phyloP scores from a whole-genome alignment of 2,113 vertebrate species.

The Oryzias javanicus region DNA sequence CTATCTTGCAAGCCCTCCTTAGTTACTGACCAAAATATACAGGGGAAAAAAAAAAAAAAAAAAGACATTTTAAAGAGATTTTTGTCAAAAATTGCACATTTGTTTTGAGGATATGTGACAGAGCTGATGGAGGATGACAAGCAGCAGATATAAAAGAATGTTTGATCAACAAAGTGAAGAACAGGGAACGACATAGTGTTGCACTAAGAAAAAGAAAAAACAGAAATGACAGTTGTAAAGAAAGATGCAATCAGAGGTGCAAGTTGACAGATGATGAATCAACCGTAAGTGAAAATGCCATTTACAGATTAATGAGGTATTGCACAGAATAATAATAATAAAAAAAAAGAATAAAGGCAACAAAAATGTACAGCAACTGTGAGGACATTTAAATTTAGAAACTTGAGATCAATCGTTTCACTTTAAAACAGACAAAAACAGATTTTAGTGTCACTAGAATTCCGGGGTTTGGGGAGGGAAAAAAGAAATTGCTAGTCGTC shows the following conservation, averaged over 20 bases:
- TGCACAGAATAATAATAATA: conserved; percentile 92
- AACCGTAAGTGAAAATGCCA: conserved; percentile 79
- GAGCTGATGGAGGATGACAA: conserved; percentile 24
- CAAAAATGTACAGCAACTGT: conserved; percentile 96
- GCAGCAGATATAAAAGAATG: conserved; percentile 20
- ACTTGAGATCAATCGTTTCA: conserved; percentile 83
- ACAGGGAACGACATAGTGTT: background rate
- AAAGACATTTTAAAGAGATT: conserved; percentile 69
- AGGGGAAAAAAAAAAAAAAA: conserved; percentile 45
- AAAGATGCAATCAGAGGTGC: conserved; percentile 16
- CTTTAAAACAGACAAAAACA: conserved; percentile 82
- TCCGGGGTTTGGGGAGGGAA: conserved; percentile 24
- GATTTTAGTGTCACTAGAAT: conserved; percentile 87
- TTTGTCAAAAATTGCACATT: conserved; percentile 82
- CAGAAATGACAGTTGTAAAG: conserved; percentile 16
- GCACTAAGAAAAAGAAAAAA: background rate
- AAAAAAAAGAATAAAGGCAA: conserved; percentile 87
- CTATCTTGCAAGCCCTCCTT: conserved; percentile 69
- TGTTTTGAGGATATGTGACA: conserved; percentile 45
- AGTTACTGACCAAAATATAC: conserved; percentile 26
- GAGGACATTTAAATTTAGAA: conserved; percentile 94
- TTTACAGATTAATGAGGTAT: conserved; percentile 98
- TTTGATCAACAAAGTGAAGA: conserved; percentile 7
- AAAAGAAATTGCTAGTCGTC: conserved; percentile 86
- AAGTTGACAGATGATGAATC: conserved; percentile 17